phyloP scores from a whole-genome alignment of 2,888 invertebrate genomes.

The Orchesellides sinensis region DNA sequence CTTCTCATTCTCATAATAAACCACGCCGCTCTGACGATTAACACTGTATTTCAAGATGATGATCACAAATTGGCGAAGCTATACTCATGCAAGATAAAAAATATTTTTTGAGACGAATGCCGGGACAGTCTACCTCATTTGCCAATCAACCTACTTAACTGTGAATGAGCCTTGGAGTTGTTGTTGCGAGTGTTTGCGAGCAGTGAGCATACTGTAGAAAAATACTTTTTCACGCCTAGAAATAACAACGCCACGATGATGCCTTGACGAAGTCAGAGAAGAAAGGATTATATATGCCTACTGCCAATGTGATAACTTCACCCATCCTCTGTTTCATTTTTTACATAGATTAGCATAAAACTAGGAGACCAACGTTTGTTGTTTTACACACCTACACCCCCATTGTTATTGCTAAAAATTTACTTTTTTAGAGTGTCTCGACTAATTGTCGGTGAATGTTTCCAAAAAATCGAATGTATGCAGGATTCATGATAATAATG shows the following conservation, averaged over 20 bases:
- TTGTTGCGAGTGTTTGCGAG: constrained; percentile 8
- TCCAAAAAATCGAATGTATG: too few relatives aligned
- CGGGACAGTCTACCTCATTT: constrained; percentile 62
- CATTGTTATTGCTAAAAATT: too few relatives aligned
- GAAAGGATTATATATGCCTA: too few relatives aligned
- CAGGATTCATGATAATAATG: too few relatives aligned
- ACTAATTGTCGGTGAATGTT: too few relatives aligned
- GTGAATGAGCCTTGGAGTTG: constrained; percentile 41
- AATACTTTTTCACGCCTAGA: constrained; percentile 15
- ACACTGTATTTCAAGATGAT: constrained; percentile 42
- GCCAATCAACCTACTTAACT: constrained; percentile 61
- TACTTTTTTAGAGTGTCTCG: too few relatives aligned
- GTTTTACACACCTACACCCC: too few relatives aligned
- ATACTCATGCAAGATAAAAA: constrained; percentile 10
- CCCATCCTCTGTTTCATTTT: too few relatives aligned
- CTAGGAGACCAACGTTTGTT: too few relatives aligned
- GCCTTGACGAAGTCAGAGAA: too few relatives aligned
- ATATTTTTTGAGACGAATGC: constrained; percentile 38
- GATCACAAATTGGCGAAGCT: constrained; percentile 48
- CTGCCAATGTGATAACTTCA: too few relatives aligned
- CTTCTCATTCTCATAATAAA: constrained; percentile 6
- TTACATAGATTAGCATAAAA: too few relatives aligned
- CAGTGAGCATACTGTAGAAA: not conserved
- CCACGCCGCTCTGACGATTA: constrained; percentile 38
- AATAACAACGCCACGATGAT: constrained; percentile 1